These are phyloP conservation scores for Leucoma salicis DNA, from an alignment of 2,888 invertebrate genomes.

Conservation along the genomic window DNA sequence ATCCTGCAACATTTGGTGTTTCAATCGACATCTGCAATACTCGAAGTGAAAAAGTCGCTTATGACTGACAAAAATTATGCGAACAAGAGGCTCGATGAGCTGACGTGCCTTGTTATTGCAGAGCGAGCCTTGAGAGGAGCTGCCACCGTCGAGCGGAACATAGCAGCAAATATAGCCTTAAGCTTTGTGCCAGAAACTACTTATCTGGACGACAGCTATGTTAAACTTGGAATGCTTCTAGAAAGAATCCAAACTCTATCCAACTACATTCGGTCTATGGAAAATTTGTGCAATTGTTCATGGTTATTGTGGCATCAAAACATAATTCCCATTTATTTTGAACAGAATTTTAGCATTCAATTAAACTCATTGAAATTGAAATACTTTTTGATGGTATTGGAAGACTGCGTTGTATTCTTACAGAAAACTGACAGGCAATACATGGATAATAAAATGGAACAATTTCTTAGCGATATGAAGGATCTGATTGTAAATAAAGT, in stretches of 20 bases:
- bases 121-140: constrained; percentile 86
- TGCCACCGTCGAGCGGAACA: constrained; percentile 83
- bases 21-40: constrained; percentile 86
- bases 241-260: constrained; percentile 85
- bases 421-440: constrained; percentile 59
- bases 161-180: constrained; percentile 85
- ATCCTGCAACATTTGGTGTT: constrained; percentile 91
- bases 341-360: constrained; percentile 86
- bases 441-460: constrained; percentile 46
- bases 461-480: constrained; percentile 59
- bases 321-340: constrained; percentile 88
- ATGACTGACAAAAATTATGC: constrained; percentile 84
- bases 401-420: constrained; percentile 64
- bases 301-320: constrained; percentile 92
- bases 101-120: constrained; percentile 89
- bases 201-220: constrained; percentile 84
- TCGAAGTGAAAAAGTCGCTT: constrained; percentile 85
- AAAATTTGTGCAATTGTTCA: constrained; percentile 86
- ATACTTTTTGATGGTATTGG: constrained; percentile 69
- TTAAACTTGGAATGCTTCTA: constrained; percentile 82
- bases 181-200: constrained; percentile 84
- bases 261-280: constrained; percentile 81
- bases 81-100: constrained; percentile 85
- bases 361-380: constrained; percentile 84
- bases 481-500: constrained; percentile 80